phyloP scores from a whole-genome alignment of 2,113 vertebrate species.

The Puffinus mauretanicus region DNA sequence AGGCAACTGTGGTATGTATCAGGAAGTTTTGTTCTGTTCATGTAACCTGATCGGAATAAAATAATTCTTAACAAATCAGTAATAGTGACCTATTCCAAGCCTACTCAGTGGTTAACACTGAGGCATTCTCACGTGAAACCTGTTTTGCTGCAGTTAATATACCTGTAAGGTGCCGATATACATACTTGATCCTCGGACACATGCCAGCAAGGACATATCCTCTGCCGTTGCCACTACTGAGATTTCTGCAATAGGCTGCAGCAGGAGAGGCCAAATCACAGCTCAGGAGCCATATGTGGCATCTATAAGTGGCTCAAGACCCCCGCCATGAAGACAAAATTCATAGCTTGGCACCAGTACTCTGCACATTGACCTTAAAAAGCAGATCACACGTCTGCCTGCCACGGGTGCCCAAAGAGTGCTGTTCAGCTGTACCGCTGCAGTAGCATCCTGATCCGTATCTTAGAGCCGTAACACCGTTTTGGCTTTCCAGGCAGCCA shows the following conservation, averaged over 20 bases:
- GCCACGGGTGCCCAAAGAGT: background rate
- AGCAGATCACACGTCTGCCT: fast-evolving
- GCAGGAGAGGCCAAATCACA: background rate
- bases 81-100: background rate
- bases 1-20: background rate
- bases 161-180: background rate
- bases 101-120: background rate
- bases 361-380: background rate
- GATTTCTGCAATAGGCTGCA: background rate
- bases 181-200: background rate
- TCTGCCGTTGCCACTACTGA: background rate
- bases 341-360: background rate
- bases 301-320: background rate
- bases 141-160: background rate
- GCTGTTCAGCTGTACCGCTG: background rate
- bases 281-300: background rate
- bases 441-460: background rate
- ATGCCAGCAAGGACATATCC: background rate
- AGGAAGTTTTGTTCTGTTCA: background rate
- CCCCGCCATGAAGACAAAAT: background rate
- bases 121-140: background rate
- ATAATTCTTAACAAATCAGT: background rate
- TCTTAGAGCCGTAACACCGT: background rate
- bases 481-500: background rate
- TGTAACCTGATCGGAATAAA: background rate